phyloP scores from a whole-genome alignment of 2,888 invertebrate genomes.

The Lithophane ornitopus region DNA sequence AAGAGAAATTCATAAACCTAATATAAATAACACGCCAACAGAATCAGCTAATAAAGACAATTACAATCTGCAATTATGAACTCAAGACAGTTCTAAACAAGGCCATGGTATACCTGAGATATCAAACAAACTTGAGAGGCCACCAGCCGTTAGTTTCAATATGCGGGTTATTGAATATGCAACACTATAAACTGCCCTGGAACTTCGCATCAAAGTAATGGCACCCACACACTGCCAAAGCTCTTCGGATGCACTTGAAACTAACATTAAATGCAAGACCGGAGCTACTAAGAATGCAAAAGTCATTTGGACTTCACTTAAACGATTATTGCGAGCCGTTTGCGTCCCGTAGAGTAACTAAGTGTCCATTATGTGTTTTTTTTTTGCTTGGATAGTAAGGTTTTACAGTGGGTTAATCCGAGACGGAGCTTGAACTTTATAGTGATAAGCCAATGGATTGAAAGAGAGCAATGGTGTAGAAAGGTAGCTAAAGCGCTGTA shows the following conservation, averaged over 20 bases:
- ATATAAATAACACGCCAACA: not conserved
- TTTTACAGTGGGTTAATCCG: constrained; percentile 8
- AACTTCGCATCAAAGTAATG: constrained; percentile 49
- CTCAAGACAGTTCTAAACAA: constrained; percentile 11
- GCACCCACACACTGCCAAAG: constrained; percentile 47
- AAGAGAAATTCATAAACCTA: not conserved
- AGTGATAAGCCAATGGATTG: constrained; percentile 46
- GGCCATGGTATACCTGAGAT: constrained; percentile 2
- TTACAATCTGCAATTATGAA: constrained; percentile 19
- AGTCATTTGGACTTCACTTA: constrained; percentile 51
- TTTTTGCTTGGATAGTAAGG: constrained; percentile 27
- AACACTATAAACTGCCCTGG: constrained; percentile 48
- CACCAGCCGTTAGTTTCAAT: constrained; percentile 24
- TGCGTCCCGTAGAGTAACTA: constrained; percentile 51
- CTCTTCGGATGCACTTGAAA: constrained; percentile 54
- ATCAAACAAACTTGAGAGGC: constrained; percentile 28
- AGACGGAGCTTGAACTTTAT: constrained; percentile 41
- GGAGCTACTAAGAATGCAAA: constrained; percentile 58
- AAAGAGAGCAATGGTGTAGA: constrained; percentile 45
- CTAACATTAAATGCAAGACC: constrained; percentile 58
- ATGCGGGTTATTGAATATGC: constrained; percentile 57
- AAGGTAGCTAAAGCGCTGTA: constrained; percentile 2
- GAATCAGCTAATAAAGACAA: not conserved
- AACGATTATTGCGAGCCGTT: constrained; percentile 56
- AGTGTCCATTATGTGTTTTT: constrained; percentile 31